Evolutionary conservation across 1,140 invertebrate species (phyloP), one percentile per base, ranked within the genome.

Genomic region (Pomacea maculata): DNA sequence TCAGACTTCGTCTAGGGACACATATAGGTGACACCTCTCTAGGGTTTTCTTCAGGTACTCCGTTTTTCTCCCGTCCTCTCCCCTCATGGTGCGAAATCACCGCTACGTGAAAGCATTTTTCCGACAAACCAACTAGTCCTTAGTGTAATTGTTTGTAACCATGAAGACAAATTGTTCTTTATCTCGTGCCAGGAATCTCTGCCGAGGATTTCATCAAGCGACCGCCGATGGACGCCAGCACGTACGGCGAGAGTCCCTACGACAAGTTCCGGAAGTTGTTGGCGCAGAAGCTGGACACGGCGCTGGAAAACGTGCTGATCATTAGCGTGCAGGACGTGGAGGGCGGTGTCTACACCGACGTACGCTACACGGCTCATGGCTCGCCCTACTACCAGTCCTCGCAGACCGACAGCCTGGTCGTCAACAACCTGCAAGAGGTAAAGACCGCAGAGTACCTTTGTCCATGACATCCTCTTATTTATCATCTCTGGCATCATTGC

Each of bases 311-410:
- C 90, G 96, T 99, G 14, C 97, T 99, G 87, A 95, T 99, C 54
- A 98, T 99, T 88, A 98, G 96, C 92, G 96, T 99, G 6, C 83
- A 85, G 83, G 86, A 88, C 34, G 96, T 98, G 88, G 87, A 84
- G 34, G 77, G 15, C 15, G 57, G 11, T 14, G 57, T 17, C 8
- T 82, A 80, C 34, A 86, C 83, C 67, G 98, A 99, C 89, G 94
- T 99, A 9, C 93, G 98, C 86, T 99, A 98, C 91, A 95, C 97
- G 3, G 98, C 97, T 10, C 97, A 98, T 92, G 97, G 97, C 1
- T 98, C 97, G 0, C 96, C 97, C 7, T 99, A 98, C 89, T 98
- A 98, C 87, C 98, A 98, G 87, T 95, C 97, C 0, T 96, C 97
- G 1, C 94, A 96, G 92, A 92, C 99, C 61, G 97, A 99, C 91